Base-by-base conservation (phyloP, 1,140 invertebrate species). In the Brachionus calyciflorus region DNA sequence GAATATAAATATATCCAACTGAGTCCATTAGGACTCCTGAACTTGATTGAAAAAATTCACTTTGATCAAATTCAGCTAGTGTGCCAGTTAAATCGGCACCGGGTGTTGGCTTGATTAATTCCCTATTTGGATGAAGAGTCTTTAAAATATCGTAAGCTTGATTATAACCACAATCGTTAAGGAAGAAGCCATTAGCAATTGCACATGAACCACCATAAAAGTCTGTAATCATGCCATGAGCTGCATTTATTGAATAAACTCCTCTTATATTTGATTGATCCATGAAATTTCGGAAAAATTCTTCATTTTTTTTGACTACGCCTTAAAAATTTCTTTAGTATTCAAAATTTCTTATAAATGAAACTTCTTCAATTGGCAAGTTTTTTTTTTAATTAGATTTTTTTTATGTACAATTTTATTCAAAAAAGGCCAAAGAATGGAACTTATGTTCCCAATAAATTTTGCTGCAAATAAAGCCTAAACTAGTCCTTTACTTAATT, bases 121-220 rank as follows among this genome's bases (percentile, higher is more conserved):
- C 81, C 65, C n/a, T 73, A 51, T 46, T 81, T 81, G 12, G 82
- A 78, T 86, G 84, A 17, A 86, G 80, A 57, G 81, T 79, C 77
- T 84, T 84, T 0, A 86, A 78, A 26, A 84, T 79, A 40, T 85
- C 79, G 78, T 79, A 85, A 19, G 84, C 84, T 6, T 82, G 82
- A 40, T 82, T 79, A 77, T 85, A 86, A 37, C 80, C 78, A 77
- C 85, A 86, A 60, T 85, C 83, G 78, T 82, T 83, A 21, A 86
- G 75, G 63, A 81, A 86, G 19, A 30, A 44, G 21, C 60, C 78
- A 24, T 78, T 78, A 4, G 73, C 37, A 17, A 73, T 68, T 14
- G 77, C 76, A 77, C 85, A 86, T n/a, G 77, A 26, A 14, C 81
- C 81, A 2, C 85, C 85, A 78, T 83, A 84, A 78, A 82, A 82